A percentile compares a stretch with the other conserved stretches of the same genome.
phyloP scores from a whole-genome alignment of 2,888 invertebrate genomes.

The Rotaria sp. region DNA sequence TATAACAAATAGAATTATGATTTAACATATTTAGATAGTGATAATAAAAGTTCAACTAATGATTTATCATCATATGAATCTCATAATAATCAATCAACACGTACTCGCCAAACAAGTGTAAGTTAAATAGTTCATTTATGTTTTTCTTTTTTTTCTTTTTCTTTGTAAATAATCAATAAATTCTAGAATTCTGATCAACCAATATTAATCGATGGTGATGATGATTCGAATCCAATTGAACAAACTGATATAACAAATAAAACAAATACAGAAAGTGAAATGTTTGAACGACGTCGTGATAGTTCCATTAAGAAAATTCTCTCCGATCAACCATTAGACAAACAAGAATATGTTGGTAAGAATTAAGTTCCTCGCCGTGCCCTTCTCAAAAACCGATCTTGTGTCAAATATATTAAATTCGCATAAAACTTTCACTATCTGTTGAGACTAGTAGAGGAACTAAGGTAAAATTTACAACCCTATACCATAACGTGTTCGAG shows the following conservation, averaged over 20 bases:
- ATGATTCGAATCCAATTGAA: not conserved
- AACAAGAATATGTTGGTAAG: conserved; percentile 24
- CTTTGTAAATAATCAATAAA: not conserved
- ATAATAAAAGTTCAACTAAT: not conserved
- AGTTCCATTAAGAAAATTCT: not conserved
- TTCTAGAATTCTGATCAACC: not conserved
- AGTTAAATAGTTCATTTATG: not conserved
- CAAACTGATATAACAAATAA: not conserved
- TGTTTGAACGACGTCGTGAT: not conserved
- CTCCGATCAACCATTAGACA: not conserved
- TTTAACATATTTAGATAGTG: not conserved
- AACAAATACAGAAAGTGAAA: not conserved
- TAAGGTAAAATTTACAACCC: no score
- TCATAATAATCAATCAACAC: not conserved
- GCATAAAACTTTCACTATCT: no score
- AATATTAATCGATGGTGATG: not conserved
- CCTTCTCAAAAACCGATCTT: no score
- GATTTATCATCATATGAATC: not conserved
- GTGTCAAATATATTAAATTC: no score
- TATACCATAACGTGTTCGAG: no score
- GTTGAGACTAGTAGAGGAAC: no score
- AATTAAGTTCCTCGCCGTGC: no score
- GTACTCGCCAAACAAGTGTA: not conserved
- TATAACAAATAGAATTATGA: no score
- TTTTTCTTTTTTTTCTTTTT: not conserved